Evolutionary conservation across 1,140 invertebrate species (phyloP).

Genomic region (Colletes latitarsis): DNA sequence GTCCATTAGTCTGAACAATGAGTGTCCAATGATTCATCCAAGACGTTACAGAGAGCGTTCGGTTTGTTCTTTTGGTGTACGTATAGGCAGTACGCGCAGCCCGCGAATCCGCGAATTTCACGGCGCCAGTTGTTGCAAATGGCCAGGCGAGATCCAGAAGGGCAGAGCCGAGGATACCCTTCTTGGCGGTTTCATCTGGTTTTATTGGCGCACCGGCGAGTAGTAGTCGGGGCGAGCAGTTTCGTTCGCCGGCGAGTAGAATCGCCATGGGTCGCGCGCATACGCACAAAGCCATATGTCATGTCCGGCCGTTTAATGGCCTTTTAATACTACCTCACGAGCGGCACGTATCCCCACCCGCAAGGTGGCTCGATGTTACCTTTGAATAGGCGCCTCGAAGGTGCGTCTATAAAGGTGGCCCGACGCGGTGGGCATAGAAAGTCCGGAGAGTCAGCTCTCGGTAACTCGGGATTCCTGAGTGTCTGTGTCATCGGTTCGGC

Average conservation of each 20-base stretch:
- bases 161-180: not conserved
- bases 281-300: constrained; percentile 69
- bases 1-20: constrained; percentile 7
- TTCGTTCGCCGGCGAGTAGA: constrained; percentile 48
- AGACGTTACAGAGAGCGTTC: not conserved
- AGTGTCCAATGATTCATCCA: constrained; percentile 10
- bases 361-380: constrained; percentile 38
- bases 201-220: constrained; percentile 33
- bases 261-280: constrained; percentile 44
- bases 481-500: constrained; percentile 58
- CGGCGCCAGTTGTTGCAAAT: constrained; percentile 17
- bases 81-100: not conserved
- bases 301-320: constrained; percentile 71
- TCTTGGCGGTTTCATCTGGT: not conserved
- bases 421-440: constrained; percentile 13
- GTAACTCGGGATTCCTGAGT: constrained; percentile 52
- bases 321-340: constrained; percentile 73
- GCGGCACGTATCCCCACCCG: constrained; percentile 52
- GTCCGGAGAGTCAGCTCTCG: constrained; percentile 8
- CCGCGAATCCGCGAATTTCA: constrained; percentile 22
- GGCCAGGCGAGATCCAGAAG: not conserved
- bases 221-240: constrained; percentile 26
- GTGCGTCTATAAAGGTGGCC: constrained; percentile 42
- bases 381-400: constrained; percentile 57
- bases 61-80: no score